Evolutionary conservation across 2,113 vertebrate species (phyloP), one percentile per base, ranked within the genome.

Genomic region (Oncorhynchus mykiss): DNA sequence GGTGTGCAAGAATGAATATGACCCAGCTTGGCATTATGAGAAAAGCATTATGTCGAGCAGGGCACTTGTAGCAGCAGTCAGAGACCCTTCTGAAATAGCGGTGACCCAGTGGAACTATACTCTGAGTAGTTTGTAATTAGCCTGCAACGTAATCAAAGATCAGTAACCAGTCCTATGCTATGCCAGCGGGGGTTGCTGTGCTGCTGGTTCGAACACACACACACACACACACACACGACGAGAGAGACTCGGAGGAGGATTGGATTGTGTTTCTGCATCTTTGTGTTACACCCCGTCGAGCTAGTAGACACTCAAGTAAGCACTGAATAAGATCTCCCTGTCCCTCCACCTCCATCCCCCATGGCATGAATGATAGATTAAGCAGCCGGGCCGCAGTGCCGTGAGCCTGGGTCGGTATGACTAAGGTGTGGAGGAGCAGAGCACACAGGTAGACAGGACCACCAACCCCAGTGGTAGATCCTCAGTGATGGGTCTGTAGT

Each of bases 331-430:
- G 90, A 96, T 90, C 88, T 90, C 88, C 85, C 88, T 76, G 86
- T 91, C 89, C 88, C 88, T 77, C 79, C 16, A 69, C 74, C 79
- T 72, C 71, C 8, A 85, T 45, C 39, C 85, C 90, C 91, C 85
- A 88, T 54, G 39, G 48, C 73, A 91, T 97, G 80, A 96, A 99
- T 97, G 92, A 97, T 54, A 54, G 13, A 54, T 98, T 97, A 77
- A 98, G 85, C 70, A 34, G 13, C 84, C 65, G 34, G 80, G 4
- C 89, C 83, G 71, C 78, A 67, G 75, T 80, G 82, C 31, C 71
- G 86, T 88, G 85, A 87, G 81, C 12, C 81, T 45, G 39, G 74
- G 82, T 78, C 73, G 84, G 73, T 69, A 59, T 16, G 29, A 54
- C 20, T 72, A 77, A 72, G 79, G 2, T 75, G 82, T 72, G 67